Evolutionary conservation across 2,113 vertebrate genomes (phyloP).

Genomic region (Campylorhamphus procurvoides): DNA sequence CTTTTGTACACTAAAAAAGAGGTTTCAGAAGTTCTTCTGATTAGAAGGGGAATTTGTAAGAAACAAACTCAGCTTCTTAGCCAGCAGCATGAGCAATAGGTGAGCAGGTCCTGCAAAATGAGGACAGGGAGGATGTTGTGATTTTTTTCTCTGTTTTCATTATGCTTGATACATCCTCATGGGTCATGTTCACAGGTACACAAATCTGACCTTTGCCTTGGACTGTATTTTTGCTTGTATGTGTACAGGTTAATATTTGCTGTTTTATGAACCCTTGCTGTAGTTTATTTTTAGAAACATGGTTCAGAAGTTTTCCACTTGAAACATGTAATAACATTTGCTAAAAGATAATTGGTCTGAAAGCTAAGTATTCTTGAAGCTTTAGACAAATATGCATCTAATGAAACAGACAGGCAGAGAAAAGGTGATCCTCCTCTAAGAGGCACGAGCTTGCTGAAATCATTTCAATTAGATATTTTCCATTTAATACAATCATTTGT

Average conservation of each 20-base stretch:
- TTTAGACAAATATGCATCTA: background rate
- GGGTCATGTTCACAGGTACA: background rate
- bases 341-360: background rate
- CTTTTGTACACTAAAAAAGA: background rate
- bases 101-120: background rate
- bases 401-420: background rate
- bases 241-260: background rate
- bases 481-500: background rate
- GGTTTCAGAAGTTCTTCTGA: background rate
- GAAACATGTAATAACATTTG: background rate
- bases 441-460: background rate
- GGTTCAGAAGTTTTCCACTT: background rate
- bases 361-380: background rate
- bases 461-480: background rate
- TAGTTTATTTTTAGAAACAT: background rate
- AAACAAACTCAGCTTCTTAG: background rate
- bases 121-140: background rate
- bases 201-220: background rate
- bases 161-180: background rate
- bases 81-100: background rate
- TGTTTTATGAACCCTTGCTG: background rate
- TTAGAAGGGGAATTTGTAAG: background rate
- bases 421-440: background rate
- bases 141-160: background rate
- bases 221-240: background rate